Evolutionary conservation across 2,888 invertebrate species (phyloP).

Genomic region (Pristionchus entomophagus): DNA sequence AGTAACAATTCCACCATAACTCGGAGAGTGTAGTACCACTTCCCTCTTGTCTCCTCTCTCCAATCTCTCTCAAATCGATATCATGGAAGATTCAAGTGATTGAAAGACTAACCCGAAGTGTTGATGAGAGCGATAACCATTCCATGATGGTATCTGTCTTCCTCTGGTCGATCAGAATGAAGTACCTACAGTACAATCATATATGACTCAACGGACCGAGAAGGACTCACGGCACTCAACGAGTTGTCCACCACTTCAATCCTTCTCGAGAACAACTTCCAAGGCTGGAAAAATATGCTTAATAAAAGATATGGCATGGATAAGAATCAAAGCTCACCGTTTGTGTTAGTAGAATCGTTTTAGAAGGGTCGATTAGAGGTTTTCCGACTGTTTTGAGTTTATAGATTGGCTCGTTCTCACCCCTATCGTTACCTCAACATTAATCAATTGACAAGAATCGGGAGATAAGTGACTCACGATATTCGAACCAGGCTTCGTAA

Average conservation of each 20-base stretch:
- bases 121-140: not conserved
- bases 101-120: not conserved
- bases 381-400: not conserved
- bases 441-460: not conserved
- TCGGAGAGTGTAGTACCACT: not conserved
- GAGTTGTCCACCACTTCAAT: not conserved
- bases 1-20: not conserved
- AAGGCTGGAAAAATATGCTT: not conserved
- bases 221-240: not conserved
- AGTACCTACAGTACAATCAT: not conserved
- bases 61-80: not conserved
- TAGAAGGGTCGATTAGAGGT: not conserved
- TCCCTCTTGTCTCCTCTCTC: not conserved
- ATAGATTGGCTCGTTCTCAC: not conserved
- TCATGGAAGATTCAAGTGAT: no score
- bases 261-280: not conserved
- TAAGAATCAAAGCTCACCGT: not conserved
- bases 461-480: not conserved
- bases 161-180: not conserved
- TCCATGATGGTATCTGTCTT: not conserved
- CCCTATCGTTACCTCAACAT: not conserved
- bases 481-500: constrained; percentile 8
- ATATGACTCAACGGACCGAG: no score
- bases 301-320: no score
- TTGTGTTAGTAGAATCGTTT: not conserved